phyloP scores from a whole-genome alignment of 2,888 invertebrate genomes.

The Seira ritae region DNA sequence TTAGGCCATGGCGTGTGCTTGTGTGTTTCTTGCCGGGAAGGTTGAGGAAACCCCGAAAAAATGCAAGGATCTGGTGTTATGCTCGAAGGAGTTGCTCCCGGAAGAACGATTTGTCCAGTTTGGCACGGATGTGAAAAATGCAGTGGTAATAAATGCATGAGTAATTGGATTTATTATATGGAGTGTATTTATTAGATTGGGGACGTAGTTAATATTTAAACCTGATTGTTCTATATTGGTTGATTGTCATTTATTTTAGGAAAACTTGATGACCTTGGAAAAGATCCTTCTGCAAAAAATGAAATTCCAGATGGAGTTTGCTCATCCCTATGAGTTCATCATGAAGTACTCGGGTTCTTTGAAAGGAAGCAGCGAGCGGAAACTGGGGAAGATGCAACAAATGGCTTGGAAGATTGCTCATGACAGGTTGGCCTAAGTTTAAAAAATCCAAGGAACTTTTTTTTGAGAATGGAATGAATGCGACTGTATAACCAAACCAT shows the following conservation, averaged over 20 bases:
- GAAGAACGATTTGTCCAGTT: slow-evolving; percentile 79
- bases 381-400: slow-evolving; percentile 95
- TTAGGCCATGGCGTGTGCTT: slow-evolving; percentile 94
- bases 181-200: not conserved
- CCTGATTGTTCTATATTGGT: not conserved
- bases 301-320: slow-evolving; percentile 98
- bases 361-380: slow-evolving; percentile 92
- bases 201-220: not conserved
- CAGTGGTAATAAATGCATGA: slow-evolving; percentile 51
- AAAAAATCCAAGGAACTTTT: too few relatives aligned
- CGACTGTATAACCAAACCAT: too few relatives aligned
- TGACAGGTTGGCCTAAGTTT: too few relatives aligned
- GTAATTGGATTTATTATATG: not conserved
- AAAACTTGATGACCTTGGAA: slow-evolving; percentile 94
- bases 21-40: slow-evolving; percentile 97
- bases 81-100: slow-evolving; percentile 85
- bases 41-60: slow-evolving; percentile 99
- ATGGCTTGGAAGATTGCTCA: slow-evolving; percentile 99
- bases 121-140: slow-evolving; percentile 83
- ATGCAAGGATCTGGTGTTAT: slow-evolving; percentile 96
- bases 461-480: too few relatives aligned
- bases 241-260: slow-evolving; percentile 76
- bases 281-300: slow-evolving; percentile 97
- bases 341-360: slow-evolving; percentile 95
- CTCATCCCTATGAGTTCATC: slow-evolving; percentile 96